Base-by-base conservation (phyloP, 1,140 invertebrate genomes). In the Notospermus geniculatus region DNA sequence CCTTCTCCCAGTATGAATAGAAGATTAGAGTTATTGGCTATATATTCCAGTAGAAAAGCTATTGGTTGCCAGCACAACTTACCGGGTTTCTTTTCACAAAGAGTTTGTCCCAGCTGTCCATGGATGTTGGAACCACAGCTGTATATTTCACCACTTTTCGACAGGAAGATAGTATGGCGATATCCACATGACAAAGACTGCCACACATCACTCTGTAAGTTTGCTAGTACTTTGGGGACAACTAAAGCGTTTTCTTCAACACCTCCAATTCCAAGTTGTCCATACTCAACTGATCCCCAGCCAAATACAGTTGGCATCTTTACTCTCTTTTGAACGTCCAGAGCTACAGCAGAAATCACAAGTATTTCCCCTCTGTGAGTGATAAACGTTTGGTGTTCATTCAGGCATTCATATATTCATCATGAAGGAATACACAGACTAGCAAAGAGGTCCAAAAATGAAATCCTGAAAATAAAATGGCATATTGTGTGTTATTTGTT, bases 121-220 rank as follows among this genome's bases (percentile, higher is more conserved):
- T 88, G 86, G 46, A 84, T 86, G 77, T 97, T 97, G 54, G 85
- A 87, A 36, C 94, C 93, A 91, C 92, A 96, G 1, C 88, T 79
- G 79, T 90, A 93, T 1, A 96, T 71, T 67, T 90, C 87, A 28
- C 93, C 93, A 84, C 87, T 88, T 88, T 89, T 90, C 67, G 63
- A 54, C 5, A 71, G 66, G 52, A 79, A 60, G n/a, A 78, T 73
- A 53, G 88, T 89, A 80, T 97, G 94, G 70, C 88, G 87, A 22
- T 87, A 84, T 30, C 93, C 93, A 83, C 89, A 91, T 1, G 89
- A 86, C 63, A 97, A 87, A 83, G 96, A 54, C 13, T 29, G 28
- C 5, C 75, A 60, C 15, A 63, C 43, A 23, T 50, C 55, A 17
- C 64, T 58, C 5, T 52, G 30, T 7, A 70, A 62, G 19, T 45